A percentile compares a stretch with the other conserved stretches of the same genome.
phyloP scores from a whole-genome alignment of 2,113 vertebrate species.

The Syngnathus typhle region DNA sequence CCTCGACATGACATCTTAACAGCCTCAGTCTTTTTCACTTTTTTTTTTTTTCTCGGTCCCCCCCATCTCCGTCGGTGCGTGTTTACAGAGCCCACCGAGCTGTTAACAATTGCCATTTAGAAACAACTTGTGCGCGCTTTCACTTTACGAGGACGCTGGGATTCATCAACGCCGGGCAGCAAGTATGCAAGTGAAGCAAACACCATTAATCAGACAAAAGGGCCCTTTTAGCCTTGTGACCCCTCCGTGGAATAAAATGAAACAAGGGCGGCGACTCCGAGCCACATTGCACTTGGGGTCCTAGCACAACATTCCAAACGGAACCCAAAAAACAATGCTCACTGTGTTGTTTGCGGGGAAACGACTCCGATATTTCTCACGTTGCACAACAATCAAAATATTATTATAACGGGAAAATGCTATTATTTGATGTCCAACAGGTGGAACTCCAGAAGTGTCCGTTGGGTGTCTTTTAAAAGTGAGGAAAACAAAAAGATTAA shows the following conservation, averaged over 20 bases:
- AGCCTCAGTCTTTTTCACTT: background rate
- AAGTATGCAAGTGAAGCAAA: background rate
- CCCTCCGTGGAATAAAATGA: background rate
- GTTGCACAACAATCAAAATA: background rate
- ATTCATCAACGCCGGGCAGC: background rate
- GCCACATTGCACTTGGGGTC: background rate
- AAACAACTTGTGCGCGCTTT: background rate
- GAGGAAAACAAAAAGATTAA: slow-evolving; percentile 11
- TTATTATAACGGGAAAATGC: background rate
- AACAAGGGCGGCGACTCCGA: background rate
- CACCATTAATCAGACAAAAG: slow-evolving; percentile 9
- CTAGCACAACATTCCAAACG: background rate
- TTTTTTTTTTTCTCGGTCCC: background rate
- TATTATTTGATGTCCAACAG: background rate
- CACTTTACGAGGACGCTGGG: background rate
- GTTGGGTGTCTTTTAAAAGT: slow-evolving; percentile 3
- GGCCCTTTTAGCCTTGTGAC: background rate
- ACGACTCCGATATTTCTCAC: background rate
- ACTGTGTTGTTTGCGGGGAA: background rate
- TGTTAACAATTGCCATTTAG: slow-evolving; percentile 4
- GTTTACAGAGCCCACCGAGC: background rate
- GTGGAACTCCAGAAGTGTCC: background rate
- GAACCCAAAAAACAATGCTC: background rate
- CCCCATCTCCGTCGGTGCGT: background rate
- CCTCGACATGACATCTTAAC: background rate